phyloP scores from a whole-genome alignment of 2,113 vertebrate species.

The Ciconia stormi region DNA sequence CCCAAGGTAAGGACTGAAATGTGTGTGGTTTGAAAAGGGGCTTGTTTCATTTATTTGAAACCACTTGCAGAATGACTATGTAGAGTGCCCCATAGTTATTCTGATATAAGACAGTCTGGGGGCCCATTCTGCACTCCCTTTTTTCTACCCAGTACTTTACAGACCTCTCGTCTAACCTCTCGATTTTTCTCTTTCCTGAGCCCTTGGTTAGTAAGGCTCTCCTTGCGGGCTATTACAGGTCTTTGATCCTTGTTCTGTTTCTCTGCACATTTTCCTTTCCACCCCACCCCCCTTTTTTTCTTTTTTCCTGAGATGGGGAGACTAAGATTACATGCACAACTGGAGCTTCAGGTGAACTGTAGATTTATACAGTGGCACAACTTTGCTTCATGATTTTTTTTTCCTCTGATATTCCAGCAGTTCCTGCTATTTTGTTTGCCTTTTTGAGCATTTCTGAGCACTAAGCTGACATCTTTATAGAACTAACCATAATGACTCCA shows the following conservation, averaged over 20 bases:
- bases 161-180: neutral
- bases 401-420: neutral
- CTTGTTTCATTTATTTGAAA: neutral
- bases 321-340: neutral
- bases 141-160: neutral
- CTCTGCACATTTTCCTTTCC: neutral
- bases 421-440: neutral
- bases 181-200: neutral
- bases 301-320: neutral
- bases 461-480: neutral
- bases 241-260: neutral
- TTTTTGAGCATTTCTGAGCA: neutral
- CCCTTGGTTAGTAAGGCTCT: neutral
- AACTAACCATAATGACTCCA: neutral
- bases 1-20: neutral
- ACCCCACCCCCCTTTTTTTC: neutral
- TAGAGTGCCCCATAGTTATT: neutral
- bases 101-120: neutral
- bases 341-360: neutral
- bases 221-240: neutral
- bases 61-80: neutral
- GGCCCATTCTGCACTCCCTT: neutral
- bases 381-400: neutral
- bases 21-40: neutral
- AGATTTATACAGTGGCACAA: neutral